Evolutionary conservation across 2,888 invertebrate species (phyloP).

Genomic region (Perdita meconis): DNA sequence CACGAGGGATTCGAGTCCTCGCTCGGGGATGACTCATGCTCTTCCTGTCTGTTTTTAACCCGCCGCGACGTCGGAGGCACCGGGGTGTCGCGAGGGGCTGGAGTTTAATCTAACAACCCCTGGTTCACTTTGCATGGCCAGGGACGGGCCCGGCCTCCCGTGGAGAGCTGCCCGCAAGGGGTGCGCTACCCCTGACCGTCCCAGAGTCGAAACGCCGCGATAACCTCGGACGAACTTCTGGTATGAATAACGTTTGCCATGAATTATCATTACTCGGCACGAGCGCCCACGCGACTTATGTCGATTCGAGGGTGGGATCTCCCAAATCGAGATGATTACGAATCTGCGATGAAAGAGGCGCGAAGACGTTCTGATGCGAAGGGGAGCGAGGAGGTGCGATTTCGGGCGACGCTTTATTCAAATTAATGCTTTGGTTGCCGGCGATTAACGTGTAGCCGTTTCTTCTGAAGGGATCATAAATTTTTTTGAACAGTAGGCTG

Average conservation of each 20-base stretch:
- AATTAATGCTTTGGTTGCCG: neutral
- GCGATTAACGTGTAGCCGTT: too few species aligned
- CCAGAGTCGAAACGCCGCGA: slow-evolving; percentile 66
- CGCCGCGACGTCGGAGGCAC: slow-evolving; percentile 77
- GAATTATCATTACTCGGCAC: slow-evolving; percentile 70
- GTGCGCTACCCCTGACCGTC: slow-evolving; percentile 73
- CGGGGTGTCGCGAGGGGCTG: slow-evolving; percentile 80
- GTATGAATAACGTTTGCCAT: slow-evolving; percentile 75
- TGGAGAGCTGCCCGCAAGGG: slow-evolving; percentile 75
- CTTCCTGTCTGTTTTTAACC: slow-evolving; percentile 81
- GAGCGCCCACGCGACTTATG: slow-evolving; percentile 54
- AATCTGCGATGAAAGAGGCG: slow-evolving; percentile 35
- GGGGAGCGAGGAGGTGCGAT: neutral
- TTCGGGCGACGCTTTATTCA: neutral
- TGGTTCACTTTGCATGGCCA: slow-evolving; percentile 81
- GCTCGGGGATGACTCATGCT: slow-evolving; percentile 79
- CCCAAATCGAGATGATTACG: slow-evolving; percentile 39
- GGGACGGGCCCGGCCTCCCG: slow-evolving; percentile 70
- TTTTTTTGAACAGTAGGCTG: too few species aligned
- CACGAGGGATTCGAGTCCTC: slow-evolving; percentile 65
- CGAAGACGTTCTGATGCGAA: slow-evolving; percentile 26
- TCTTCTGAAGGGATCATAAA: too few species aligned
- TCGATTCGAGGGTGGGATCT: slow-evolving; percentile 40
- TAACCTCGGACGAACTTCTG: slow-evolving; percentile 74
- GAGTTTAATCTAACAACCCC: slow-evolving; percentile 83